Conservation (phyloP, 1,140 invertebrate species). For the Drosophila nasuta region DNA sequence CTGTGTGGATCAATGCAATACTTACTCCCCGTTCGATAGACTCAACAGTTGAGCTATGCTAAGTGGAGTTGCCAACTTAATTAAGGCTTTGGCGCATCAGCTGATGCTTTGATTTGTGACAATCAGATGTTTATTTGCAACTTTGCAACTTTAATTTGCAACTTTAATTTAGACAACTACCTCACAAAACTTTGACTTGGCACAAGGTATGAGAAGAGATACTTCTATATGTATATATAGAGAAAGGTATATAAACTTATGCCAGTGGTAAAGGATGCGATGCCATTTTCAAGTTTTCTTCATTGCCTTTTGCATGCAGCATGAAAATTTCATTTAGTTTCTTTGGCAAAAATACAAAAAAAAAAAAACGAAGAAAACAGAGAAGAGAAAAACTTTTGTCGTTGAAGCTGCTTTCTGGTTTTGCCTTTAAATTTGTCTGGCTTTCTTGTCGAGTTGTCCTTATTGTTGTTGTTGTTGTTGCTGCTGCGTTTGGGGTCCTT, state of each 20-base stretch:
- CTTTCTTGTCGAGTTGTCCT: slow-evolving; percentile 30
- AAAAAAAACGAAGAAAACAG: not conserved
- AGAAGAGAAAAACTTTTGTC: slow-evolving; percentile 39
- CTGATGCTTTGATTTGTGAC: too few species aligned
- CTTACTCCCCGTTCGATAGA: too few species aligned
- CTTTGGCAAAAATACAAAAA: slow-evolving; percentile 35
- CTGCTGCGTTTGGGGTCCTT: slow-evolving; percentile 36
- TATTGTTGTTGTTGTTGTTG: slow-evolving; percentile 9
- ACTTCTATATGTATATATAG: slow-evolving; percentile 7
- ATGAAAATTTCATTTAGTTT: slow-evolving; percentile 62
- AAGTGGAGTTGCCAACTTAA: too few species aligned
- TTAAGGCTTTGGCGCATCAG: too few species aligned
- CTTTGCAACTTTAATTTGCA: too few species aligned
- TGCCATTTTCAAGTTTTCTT: slow-evolving; percentile 18
- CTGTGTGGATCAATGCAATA: too few species aligned
- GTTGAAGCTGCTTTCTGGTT: slow-evolving; percentile 40
- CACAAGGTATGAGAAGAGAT: not conserved
- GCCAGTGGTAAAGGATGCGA: slow-evolving; percentile 13
- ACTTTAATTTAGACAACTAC: too few species aligned
- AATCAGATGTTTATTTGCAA: too few species aligned
- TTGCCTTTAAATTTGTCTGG: slow-evolving; percentile 80
- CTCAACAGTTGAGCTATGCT: too few species aligned
- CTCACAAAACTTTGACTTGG: slow-evolving; percentile 10
- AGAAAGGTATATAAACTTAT: slow-evolving; percentile 13
- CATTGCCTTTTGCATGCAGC: slow-evolving; percentile 26